Evolutionary conservation across 1,140 invertebrate genomes (phyloP).

Genomic region (Maconellicoccus hirsutus): DNA sequence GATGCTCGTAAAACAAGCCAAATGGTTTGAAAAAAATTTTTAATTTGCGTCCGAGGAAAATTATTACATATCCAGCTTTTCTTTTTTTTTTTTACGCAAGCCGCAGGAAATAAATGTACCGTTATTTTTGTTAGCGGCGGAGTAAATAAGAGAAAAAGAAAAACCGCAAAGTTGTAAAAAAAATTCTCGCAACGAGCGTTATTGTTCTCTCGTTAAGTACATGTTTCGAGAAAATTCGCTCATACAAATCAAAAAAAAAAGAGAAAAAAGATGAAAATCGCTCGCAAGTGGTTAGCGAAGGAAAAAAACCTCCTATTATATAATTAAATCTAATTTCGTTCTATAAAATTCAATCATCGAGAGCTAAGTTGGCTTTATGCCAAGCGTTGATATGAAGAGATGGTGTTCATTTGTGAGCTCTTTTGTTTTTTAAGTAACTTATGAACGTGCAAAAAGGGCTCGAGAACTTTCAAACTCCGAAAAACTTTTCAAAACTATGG

Average conservation of each 20-base stretch:
- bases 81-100: neutral
- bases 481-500: no score
- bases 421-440: constrained; percentile 6
- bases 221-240: no score
- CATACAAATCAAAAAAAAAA: no score
- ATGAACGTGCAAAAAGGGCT: neutral
- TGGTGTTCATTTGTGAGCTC: constrained; percentile 8
- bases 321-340: constrained; percentile 6
- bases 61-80: neutral
- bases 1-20: neutral
- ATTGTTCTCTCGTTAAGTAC: no score
- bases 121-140: no score
- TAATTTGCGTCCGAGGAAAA: neutral
- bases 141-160: no score
- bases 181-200: no score
- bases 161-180: no score
- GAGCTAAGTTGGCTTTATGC: neutral
- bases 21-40: neutral
- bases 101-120: neutral
- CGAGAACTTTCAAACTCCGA: no score
- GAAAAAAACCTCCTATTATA: neutral
- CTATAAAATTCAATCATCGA: neutral
- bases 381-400: neutral
- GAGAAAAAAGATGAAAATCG: no score
- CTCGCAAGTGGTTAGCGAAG: neutral